Base-by-base conservation (phyloP, 2,888 invertebrate genomes). In the Drosophila kanekoi region DNA sequence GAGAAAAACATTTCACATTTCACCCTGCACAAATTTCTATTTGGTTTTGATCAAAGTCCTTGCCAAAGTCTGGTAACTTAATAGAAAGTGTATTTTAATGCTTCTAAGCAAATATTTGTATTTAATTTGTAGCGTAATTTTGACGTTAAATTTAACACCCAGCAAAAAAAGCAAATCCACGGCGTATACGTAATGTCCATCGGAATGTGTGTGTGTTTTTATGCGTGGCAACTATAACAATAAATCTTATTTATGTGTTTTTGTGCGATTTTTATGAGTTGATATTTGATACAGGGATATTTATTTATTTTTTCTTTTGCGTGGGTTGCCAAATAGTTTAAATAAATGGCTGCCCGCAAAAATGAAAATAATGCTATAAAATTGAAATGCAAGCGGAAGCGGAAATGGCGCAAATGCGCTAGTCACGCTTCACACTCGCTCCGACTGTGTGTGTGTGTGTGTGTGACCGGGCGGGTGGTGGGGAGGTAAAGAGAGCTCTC, bases 231-330 rank as follows among this genome's bases (percentile, higher is more conserved):
- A 83, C 78, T 75, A 86, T 88, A 87, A 78, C 63, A 63, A 84
- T 88, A 83, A 83, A 83, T 88, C 89, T 87, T 75, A 71, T 87
- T 87, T 81, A 83, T 83, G 75, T 72, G 79, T 75, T 83, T 88
- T 70, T 88, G 87, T 84, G 83, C 87, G 78, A 88, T 87, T 83
- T 83, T 83, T 87, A 83, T 75, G 87, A 88, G 81, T 80, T 77
- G 83, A 83, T 82, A 71, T 70, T 66, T 75, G 72, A 84, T 87
- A 75, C 43, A 58, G 61, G 38, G 48, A 54, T 44, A 43, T 44
- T 44, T 1, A n/a, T 18, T 10, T 18, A 10, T 18, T n/a, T 9
- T 18, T 51, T 67, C n/a, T n/a, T 71, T 77, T 35, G 47, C 28
- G 38, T 35, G 59, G 51, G 43, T 57, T 64, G 53, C 60, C 54